Evolutionary conservation across 1,140 invertebrate genomes (phyloP).

Genomic region (Drosophila baimaii): DNA sequence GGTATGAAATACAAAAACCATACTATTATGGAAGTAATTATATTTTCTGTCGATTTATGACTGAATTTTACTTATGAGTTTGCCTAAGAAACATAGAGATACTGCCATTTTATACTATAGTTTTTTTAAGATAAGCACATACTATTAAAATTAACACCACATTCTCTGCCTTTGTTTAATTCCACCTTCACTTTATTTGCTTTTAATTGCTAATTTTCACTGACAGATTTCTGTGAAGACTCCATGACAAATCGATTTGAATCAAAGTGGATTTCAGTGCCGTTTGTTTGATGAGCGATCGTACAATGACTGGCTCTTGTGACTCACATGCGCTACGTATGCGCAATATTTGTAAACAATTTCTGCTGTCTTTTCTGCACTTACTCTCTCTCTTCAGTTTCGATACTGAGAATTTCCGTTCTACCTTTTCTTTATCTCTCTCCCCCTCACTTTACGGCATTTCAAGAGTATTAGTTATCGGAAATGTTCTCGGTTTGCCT

Average conservation of each 20-base stretch:
- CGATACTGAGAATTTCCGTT: constrained; percentile 27
- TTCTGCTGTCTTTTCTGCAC: constrained; percentile 1
- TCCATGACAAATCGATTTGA: constrained; percentile 30
- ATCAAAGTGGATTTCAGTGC: constrained; percentile 3
- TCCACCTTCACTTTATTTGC: not conserved
- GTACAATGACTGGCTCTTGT: constrained; percentile 41
- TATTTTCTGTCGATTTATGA: no score
- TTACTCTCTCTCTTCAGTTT: constrained; percentile 5
- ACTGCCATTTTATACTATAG: no score
- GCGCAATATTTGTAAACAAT: constrained; percentile 58
- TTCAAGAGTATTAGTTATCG: constrained; percentile 68
- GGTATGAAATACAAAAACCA: no score
- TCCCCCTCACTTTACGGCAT: constrained; percentile 46
- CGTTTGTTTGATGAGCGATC: constrained; percentile 10
- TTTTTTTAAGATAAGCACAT: no score
- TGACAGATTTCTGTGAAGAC: constrained; percentile 21
- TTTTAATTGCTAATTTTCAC: constrained; percentile 3
- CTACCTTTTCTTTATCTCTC: constrained; percentile 52
- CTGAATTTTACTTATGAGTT: not conserved
- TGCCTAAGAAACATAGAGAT: not conserved
- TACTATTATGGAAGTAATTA: no score
- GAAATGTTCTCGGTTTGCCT: constrained; percentile 49
- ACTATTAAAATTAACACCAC: not conserved
- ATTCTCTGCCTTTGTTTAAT: not conserved
- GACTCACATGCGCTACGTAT: constrained; percentile 60